Percentiles rank a stretch among this genome's conserved stretches.
Evolutionary conservation across 2,113 vertebrate genomes (phyloP).

Genomic region (Taurulus bubalis): DNA sequence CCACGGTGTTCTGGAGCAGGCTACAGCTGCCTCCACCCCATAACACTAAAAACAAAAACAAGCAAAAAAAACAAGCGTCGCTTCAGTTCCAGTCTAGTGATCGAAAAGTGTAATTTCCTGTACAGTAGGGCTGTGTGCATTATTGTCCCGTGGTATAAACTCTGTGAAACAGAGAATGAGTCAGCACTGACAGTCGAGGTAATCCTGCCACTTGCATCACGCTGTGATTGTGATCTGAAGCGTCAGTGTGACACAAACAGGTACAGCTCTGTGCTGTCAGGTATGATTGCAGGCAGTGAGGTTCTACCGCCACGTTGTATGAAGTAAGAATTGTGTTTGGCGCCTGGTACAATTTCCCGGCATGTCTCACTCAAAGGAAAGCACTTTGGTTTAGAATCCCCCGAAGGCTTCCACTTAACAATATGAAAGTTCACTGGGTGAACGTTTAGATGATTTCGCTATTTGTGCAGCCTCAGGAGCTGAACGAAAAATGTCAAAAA

Average conservation of each 20-base stretch:
- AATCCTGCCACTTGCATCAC: background rate
- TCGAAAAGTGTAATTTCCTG: background rate
- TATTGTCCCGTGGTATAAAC: background rate
- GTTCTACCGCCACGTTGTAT: background rate
- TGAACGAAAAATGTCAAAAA: background rate
- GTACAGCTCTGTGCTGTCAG: slow-evolving; percentile 23
- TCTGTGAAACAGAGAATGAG: background rate
- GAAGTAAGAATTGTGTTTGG: background rate
- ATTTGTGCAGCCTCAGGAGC: background rate
- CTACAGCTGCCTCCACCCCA: background rate
- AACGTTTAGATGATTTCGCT: background rate
- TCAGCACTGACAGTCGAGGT: slow-evolving; percentile 4
- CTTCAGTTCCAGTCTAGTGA: background rate
- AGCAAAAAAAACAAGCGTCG: too few species aligned
- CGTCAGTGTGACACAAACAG: slow-evolving; percentile 23
- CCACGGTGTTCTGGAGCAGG: background rate
- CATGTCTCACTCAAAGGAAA: slow-evolving; percentile 7
- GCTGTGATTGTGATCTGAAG: slow-evolving; percentile 12
- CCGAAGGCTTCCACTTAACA: background rate
- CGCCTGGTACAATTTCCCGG: slow-evolving; percentile 5
- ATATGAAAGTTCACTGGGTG: background rate
- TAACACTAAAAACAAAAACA: background rate
- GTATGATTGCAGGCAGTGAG: background rate
- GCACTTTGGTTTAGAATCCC: background rate
- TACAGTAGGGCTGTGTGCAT: background rate